Evolutionary conservation across 2,888 invertebrate species (phyloP).

Genomic region (Lacanobia wlatinum): DNA sequence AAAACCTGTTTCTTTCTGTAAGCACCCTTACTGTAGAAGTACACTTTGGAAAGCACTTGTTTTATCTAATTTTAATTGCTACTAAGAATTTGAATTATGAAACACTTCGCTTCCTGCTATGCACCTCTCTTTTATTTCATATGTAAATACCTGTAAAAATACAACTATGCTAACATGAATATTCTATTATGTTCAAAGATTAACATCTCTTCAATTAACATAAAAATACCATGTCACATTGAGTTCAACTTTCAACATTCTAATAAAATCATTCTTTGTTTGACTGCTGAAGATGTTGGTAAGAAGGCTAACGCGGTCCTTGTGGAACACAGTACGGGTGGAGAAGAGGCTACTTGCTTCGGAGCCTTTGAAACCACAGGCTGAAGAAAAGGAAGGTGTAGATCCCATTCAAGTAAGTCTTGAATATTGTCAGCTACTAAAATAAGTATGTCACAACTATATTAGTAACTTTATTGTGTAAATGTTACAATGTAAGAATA

Average conservation of each 20-base stretch:
- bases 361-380: constrained; percentile 79
- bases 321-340: constrained; percentile 80
- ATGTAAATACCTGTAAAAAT: constrained; percentile 28
- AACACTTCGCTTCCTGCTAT: neutral
- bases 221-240: constrained; percentile 41
- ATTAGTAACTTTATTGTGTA: neutral
- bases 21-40: too few relatives aligned
- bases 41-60: neutral
- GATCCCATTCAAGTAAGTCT: constrained; percentile 81
- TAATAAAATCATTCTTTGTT: constrained; percentile 50
- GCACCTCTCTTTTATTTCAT: neutral
- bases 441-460: neutral
- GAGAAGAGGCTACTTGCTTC: constrained; percentile 82
- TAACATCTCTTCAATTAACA: constrained; percentile 52
- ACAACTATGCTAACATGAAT: neutral
- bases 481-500: neutral
- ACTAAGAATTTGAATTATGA: neutral
- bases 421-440: neutral
- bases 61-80: neutral
- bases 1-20: too few relatives aligned
- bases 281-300: constrained; percentile 82
- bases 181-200: constrained; percentile 47
- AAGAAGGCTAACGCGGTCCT: constrained; percentile 77
- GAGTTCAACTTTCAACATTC: constrained; percentile 18
- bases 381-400: constrained; percentile 76